A percentile compares a stretch with the other conserved stretches of the same genome.
Evolutionary conservation across 2,888 invertebrate genomes (phyloP).

Genomic region (Digitonthophagus gazella): DNA sequence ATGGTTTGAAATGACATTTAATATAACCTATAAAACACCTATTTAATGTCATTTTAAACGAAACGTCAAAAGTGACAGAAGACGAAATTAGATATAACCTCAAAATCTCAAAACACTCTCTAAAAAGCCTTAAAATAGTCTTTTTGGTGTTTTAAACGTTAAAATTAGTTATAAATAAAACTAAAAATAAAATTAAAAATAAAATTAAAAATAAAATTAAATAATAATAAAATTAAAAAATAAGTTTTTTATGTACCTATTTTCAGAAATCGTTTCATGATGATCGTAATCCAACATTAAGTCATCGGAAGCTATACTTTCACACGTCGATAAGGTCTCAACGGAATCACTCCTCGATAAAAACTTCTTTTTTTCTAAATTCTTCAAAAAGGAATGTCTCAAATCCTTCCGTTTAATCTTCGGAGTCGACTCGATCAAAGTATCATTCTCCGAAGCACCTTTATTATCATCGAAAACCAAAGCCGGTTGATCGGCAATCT

Average conservation of each 20-base stretch:
- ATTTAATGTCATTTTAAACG: too few relatives aligned
- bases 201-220: not conserved
- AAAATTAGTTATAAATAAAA: too few relatives aligned
- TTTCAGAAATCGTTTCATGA: slow-evolving; percentile 53
- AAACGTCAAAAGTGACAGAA: too few relatives aligned
- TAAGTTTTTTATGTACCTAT: slow-evolving; percentile 52
- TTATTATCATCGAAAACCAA: slow-evolving; percentile 62
- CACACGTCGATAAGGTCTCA: slow-evolving; percentile 79
- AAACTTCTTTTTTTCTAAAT: slow-evolving; percentile 39
- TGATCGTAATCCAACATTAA: slow-evolving; percentile 82
- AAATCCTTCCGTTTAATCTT: slow-evolving; percentile 45
- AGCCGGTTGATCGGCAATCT: slow-evolving; percentile 88
- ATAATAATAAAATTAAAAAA: too few relatives aligned
- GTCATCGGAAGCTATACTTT: slow-evolving; percentile 83
- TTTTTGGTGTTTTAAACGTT: too few relatives aligned
- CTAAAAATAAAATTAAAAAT: not conserved
- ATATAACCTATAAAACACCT: too few relatives aligned
- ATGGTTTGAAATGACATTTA: too few relatives aligned
- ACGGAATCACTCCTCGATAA: slow-evolving; percentile 61
- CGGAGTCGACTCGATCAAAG: slow-evolving; percentile 46
- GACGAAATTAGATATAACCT: too few relatives aligned
- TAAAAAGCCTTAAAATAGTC: too few relatives aligned
- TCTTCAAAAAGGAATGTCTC: slow-evolving; percentile 46
- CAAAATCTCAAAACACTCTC: too few relatives aligned
- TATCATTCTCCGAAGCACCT: slow-evolving; percentile 39